phyloP scores from a whole-genome alignment of 2,888 invertebrate genomes.

The Apamea monoglypha region DNA sequence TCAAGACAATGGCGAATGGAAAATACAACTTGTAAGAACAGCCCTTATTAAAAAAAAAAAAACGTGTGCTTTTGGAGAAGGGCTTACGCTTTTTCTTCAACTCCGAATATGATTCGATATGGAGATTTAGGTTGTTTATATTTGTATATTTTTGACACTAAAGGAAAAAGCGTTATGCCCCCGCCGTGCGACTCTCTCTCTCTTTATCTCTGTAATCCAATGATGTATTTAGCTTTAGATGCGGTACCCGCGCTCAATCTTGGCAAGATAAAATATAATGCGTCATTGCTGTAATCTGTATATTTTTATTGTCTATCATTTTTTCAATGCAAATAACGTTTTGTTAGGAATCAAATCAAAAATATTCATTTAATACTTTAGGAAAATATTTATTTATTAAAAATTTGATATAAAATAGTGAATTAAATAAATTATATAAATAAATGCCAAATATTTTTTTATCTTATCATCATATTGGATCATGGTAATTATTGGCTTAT shows the following conservation, averaged over 20 bases:
- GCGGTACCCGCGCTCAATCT: too few species aligned
- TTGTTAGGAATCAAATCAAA: not conserved
- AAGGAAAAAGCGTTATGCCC: not conserved
- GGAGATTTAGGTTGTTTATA: not conserved
- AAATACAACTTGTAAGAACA: conserved; percentile 69
- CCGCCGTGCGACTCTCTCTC: not conserved
- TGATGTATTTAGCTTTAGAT: not conserved
- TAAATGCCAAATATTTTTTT: not conserved
- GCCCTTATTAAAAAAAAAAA: conserved; percentile 41
- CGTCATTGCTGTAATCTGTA: not conserved
- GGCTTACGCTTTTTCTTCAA: not conserved
- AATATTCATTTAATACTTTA: not conserved
- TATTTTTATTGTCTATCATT: not conserved
- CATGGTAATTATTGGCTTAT: not conserved
- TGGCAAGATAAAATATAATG: too few species aligned
- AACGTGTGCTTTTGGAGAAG: not conserved
- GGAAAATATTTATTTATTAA: not conserved
- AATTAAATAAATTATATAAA: not conserved
- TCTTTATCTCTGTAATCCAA: not conserved
- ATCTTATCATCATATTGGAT: not conserved
- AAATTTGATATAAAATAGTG: not conserved
- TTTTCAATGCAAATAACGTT: not conserved
- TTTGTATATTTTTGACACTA: not conserved
- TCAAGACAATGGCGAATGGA: conserved; percentile 84
- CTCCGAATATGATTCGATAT: not conserved